Conservation (phyloP, 2,888 invertebrate genomes). For the Euphydryas editha region DNA sequence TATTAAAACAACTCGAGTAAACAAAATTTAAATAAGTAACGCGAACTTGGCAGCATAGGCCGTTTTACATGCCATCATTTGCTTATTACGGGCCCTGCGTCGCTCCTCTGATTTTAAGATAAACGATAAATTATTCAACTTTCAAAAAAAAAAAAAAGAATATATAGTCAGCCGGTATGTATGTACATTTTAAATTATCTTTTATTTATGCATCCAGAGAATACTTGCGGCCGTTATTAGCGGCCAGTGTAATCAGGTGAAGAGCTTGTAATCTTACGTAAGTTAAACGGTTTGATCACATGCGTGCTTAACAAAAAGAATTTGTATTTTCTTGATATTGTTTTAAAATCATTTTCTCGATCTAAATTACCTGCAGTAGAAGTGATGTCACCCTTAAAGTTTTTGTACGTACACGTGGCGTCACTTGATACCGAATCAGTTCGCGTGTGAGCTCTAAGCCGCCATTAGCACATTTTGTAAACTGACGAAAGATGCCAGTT, state of each 20-base stretch:
- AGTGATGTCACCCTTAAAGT: conserved; percentile 13
- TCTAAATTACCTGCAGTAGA: conserved; percentile 18
- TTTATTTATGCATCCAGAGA: conserved; percentile 1
- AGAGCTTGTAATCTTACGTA: not conserved
- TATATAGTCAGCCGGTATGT: conserved; percentile 10
- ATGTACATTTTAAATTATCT: conserved; percentile 12
- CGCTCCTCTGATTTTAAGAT: conserved; percentile 38
- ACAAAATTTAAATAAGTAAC: conserved; percentile 68
- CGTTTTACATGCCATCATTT: conserved; percentile 53
- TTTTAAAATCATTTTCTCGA: conserved; percentile 7
- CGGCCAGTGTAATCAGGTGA: not conserved
- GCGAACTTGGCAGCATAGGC: conserved; percentile 51
- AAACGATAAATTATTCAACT: conserved; percentile 38
- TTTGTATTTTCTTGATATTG: not conserved
- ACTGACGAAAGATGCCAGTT: conserved; percentile 67
- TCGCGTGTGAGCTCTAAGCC: conserved; percentile 60
- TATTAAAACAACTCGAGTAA: conserved; percentile 61
- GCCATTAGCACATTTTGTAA: conserved; percentile 69
- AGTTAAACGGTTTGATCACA: conserved; percentile 3
- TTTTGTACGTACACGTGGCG: conserved; percentile 32
- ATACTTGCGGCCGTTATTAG: not conserved
- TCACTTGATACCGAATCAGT: conserved; percentile 60
- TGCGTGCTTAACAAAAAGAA: not conserved
- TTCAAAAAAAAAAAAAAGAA: no score
- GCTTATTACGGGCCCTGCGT: conserved; percentile 44